Evolutionary conservation across 2,797 vertebrate species (phyloP), one percentile per base, ranked within the genome.

Genomic region (Champsocephalus gunnari): DNA sequence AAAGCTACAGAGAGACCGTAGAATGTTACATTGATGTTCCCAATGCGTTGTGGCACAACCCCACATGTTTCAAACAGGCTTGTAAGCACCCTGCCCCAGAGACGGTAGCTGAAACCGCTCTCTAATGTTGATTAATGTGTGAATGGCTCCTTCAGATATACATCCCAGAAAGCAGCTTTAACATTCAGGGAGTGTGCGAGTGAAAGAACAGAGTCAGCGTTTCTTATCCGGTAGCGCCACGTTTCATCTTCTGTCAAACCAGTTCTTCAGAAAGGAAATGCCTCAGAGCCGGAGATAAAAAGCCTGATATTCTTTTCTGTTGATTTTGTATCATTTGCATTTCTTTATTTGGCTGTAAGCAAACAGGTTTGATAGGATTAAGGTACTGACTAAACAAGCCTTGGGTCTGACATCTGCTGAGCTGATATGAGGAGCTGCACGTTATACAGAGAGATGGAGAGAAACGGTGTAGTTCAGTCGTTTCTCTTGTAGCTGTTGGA

Each of bases 241-340:
- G 0, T 83, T 71, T 87, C 45, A 76, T 79, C 74, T 73, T 63
- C 69, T n/a, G 14, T 72, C 69, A 59, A 41, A 76, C 51, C 19
- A 0, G 16, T 5, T 6, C 34, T 70, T 75, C 64, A 66, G 41
- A 45, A 64, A 67, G 6, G 28, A 75, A 69, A 19, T 24, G 60
- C 47, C 43, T 82, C 63, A 19, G 69, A 77, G 63, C 54, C 11
- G 44, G 19, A 67, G 58, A 86, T 80, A 28, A 41, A 84, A 76
- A 79, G 43, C 3, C n/a, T 62, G 4, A 55, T 48, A 6, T 49
- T 71, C 14, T 57, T 57, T 45, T 41, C 9, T 47, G 16, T 34
- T 44, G 55, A 3, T 41, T 45, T 60, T 63, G 32, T 51, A 81
- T 66, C 24, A 24, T 80, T 82, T 57, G 17, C 48, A n/a, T 53